Base-by-base conservation (phyloP, 2,888 invertebrate species). In the Notocelia uddmanniana region DNA sequence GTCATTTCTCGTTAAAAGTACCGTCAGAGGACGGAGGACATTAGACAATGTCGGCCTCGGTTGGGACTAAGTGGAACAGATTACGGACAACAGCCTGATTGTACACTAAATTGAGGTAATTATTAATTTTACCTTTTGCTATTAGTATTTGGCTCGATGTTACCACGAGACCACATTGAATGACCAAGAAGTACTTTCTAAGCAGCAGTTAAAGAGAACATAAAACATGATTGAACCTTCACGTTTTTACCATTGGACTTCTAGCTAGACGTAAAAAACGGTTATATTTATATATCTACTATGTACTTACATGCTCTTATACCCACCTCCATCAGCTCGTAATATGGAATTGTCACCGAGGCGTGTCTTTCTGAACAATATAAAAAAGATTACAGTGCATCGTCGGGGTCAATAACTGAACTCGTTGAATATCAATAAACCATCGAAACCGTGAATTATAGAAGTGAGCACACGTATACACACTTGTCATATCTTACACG, bases 1-100 rank as follows among this genome's bases (percentile, higher is more conserved):
- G 70, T 66, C 70, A 71, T 71, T 71, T 71, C 55, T 71, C 59
- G 59, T 59, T 52, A 58, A 69, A 62, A 59, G 52, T 63, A 31
- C 45, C 69, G 50, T 64, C 69, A 50, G 50, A 71, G 23, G 52
- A 58, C 13, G 19, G 41, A 18, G 52, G 34, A 19, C 68, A 60
- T 64, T 41, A 59, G 69, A 45, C 15, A 41, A 34, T 23, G 69
- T 64, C 64, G 59, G 19, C 9, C 23, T 19, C 48, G 13, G 18
- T 58, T 21, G 31, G 15, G 48, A 19, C 52, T 64, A 11, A 71
- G 54, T 23, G 58, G 66, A 26, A 52, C 57, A 45, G 41, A 66
- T 54, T 55, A 55, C 21, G 41, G 6, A 26, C 41, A 37, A 37
- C 13, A n/a, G 11, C 37, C 66, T 37, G 54, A 52, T 63, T 63